phyloP scores from a whole-genome alignment of 1,140 invertebrate species.

The Tyrophagus putrescentiae region DNA sequence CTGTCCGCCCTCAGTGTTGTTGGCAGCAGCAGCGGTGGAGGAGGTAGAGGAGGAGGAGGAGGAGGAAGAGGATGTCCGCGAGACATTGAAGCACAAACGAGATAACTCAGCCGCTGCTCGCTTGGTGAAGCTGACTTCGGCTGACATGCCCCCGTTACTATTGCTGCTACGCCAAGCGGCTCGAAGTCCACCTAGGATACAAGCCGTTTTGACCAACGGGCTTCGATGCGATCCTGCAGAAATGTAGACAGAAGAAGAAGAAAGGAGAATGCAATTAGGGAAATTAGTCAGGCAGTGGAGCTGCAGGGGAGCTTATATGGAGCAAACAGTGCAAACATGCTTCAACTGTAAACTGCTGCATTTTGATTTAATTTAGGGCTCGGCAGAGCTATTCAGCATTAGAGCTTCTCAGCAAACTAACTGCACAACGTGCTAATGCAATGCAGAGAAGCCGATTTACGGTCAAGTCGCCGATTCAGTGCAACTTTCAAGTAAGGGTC shows the following conservation, averaged over 20 bases:
- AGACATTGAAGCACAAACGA: constrained; percentile 66
- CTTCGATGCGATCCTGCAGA: not conserved
- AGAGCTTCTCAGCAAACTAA: too few species aligned
- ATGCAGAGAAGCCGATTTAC: too few species aligned
- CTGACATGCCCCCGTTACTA: constrained; percentile 25
- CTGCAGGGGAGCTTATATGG: not conserved
- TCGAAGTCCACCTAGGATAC: constrained; percentile 18
- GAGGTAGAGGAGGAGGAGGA: constrained; percentile 28
- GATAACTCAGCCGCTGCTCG: constrained; percentile 68
- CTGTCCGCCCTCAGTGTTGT: not conserved
- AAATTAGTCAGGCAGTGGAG: not conserved
- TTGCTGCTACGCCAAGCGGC: constrained; percentile 18
- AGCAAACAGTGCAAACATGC: not conserved
- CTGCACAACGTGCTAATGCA: too few species aligned
- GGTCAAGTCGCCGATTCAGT: too few species aligned
- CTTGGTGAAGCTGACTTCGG: constrained; percentile 39
- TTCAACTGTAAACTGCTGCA: not conserved
- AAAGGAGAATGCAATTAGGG: not conserved
- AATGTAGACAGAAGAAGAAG: too few species aligned
- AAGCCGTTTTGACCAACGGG: constrained; percentile 13
- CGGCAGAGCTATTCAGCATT: too few species aligned
- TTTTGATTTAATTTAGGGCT: too few species aligned
- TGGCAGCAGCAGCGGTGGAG: constrained; percentile 27
- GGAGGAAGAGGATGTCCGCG: constrained; percentile 30
- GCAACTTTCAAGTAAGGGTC: too few species aligned